phyloP scores from a whole-genome alignment of 2,113 vertebrate species.

The Neofelis nebulosa region DNA sequence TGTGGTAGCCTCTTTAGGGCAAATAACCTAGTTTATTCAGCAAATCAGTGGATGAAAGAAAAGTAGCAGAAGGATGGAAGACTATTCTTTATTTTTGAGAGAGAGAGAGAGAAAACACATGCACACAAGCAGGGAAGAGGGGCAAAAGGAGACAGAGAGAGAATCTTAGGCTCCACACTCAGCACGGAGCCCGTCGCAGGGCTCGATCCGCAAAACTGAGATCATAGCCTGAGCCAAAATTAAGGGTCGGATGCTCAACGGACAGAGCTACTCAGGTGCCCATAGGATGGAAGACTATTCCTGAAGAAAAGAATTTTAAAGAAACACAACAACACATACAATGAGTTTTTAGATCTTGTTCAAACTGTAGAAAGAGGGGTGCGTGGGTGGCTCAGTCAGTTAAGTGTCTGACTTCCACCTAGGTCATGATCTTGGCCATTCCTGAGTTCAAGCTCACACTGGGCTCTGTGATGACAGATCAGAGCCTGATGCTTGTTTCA shows the following conservation, averaged over 20 bases:
- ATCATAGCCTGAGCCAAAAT: not conserved
- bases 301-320: slow-evolving; percentile 34
- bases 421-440: too few relatives aligned
- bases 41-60: not conserved
- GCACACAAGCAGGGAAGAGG: not conserved
- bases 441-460: too few relatives aligned
- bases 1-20: not conserved
- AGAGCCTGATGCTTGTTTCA: too few relatives aligned
- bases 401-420: too few relatives aligned
- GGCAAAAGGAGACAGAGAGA: not conserved
- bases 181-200: not conserved
- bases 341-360: not conserved
- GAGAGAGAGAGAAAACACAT: not conserved
- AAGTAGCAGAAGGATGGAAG: not conserved
- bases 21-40: not conserved
- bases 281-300: not conserved
- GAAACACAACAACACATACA: not conserved
- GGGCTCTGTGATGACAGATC: too few relatives aligned
- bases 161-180: not conserved
- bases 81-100: not conserved
- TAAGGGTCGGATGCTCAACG: not conserved
- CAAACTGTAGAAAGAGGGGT: not conserved
- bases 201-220: not conserved
- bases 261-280: not conserved
- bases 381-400: too few relatives aligned